Evolutionary conservation across 35 echinoderm and acorn worm species (phyloP).

Genomic region (Lytechinus pictus): DNA sequence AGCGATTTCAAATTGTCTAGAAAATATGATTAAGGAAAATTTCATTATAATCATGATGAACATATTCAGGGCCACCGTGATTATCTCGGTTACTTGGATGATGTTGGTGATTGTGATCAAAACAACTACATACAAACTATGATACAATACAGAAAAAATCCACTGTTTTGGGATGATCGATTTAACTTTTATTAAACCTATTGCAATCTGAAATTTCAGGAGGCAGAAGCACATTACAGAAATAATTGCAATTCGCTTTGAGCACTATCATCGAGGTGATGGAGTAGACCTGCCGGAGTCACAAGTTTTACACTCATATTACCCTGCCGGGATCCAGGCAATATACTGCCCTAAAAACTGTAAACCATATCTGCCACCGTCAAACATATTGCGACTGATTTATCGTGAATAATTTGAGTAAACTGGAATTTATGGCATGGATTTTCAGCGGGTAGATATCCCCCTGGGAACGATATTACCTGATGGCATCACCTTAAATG

Average conservation of each 20-base stretch:
- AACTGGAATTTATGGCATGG: neutral
- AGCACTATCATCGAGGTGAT: neutral
- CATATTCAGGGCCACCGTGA: too few species aligned
- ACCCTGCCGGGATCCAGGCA: neutral
- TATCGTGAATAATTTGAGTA: neutral
- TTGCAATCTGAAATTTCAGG: neutral
- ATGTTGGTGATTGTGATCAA: too few species aligned
- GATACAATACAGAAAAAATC: too few species aligned
- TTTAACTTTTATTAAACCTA: too few species aligned
- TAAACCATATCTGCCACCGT: conserved; percentile 10
- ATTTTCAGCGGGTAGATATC: neutral
- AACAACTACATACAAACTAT: too few species aligned
- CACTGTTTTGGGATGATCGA: too few species aligned
- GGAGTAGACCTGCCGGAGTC: neutral
- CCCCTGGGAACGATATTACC: neutral
- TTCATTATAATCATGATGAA: too few species aligned
- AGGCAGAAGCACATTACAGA: neutral
- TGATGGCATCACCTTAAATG: neutral
- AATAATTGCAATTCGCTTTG: neutral
- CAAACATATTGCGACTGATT: neutral
- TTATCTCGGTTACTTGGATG: too few species aligned
- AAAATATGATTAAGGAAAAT: too few species aligned
- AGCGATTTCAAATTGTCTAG: too few species aligned
- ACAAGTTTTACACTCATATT: neutral
- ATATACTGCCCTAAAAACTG: neutral